Conservation (phyloP, 2,797 vertebrate genomes). For the Trichosurus vulpecula region DNA sequence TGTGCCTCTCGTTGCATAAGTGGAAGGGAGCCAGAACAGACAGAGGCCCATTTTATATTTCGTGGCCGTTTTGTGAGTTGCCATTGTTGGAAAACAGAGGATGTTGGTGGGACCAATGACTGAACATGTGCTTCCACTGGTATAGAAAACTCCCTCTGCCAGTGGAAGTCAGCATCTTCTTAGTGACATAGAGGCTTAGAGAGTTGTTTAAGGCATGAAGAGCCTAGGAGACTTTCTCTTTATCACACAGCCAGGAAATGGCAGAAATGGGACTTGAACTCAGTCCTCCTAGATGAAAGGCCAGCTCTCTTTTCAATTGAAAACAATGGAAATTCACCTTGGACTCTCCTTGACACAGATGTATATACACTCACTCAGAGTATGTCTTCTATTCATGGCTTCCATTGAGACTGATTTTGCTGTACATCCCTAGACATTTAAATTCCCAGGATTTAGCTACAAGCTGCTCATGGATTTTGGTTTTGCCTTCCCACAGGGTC, state of each 20-base stretch:
- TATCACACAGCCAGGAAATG: not conserved
- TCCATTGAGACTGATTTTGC: not conserved
- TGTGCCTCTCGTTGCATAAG: not conserved
- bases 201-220: too few relatives aligned
- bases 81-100: not conserved
- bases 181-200: not conserved
- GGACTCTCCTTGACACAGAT: not conserved
- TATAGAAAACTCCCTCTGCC: not conserved
- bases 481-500: constrained; percentile 85
- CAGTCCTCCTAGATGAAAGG: not conserved
- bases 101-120: not conserved
- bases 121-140: not conserved
- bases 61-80: not conserved
- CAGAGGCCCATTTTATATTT: not conserved
- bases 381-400: not conserved
- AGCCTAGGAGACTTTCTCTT: not conserved
- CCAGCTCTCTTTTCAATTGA: not conserved
- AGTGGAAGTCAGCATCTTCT: not conserved
- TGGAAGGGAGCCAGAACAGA: not conserved
- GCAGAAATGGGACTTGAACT: not conserved
- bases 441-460: constrained; percentile 25
- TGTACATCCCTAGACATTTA: not conserved
- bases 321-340: not conserved
- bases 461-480: constrained; percentile 34
- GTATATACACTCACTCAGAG: not conserved